phyloP scores from a whole-genome alignment of 2,113 vertebrate genomes.

The Apistogramma diplotaenia region DNA sequence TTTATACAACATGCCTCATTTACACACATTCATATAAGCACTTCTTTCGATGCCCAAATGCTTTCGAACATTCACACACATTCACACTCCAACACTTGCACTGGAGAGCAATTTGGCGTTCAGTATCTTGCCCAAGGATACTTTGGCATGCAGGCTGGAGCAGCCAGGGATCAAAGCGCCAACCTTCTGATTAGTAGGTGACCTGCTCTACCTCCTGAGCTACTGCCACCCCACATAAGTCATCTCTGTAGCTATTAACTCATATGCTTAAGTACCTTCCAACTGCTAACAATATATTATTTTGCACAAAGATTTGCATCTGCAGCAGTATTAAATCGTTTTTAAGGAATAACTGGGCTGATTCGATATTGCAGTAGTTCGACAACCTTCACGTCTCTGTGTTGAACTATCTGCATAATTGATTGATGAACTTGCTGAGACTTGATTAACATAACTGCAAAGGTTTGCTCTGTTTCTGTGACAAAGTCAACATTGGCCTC shows the following conservation, averaged over 20 bases:
- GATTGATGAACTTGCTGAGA: slow-evolving; percentile 10
- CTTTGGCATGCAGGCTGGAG: too few relatives aligned
- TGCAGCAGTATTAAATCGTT: not conserved
- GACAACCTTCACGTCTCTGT: not conserved
- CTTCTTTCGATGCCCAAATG: too few relatives aligned
- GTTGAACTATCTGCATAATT: not conserved
- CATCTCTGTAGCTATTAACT: not conserved
- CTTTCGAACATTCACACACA: too few relatives aligned
- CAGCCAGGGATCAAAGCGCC: too few relatives aligned
- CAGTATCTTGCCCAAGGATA: too few relatives aligned
- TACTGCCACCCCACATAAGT: not conserved
- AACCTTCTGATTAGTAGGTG: too few relatives aligned
- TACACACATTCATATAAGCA: too few relatives aligned
- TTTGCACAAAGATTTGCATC: not conserved
- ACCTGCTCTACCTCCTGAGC: too few relatives aligned
- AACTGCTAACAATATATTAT: not conserved
- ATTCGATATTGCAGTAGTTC: not conserved
- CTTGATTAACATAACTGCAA: not conserved
- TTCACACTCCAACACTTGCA: too few relatives aligned
- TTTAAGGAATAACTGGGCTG: not conserved
- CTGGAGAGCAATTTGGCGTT: too few relatives aligned
- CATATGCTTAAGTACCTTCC: not conserved
- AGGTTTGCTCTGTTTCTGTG: not conserved
- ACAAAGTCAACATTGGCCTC: not conserved
- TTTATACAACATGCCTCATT: too few relatives aligned